These are phyloP conservation scores for Argyra leucocephala DNA, from an alignment of 2,888 invertebrate genomes.

Conservation along the genomic window DNA sequence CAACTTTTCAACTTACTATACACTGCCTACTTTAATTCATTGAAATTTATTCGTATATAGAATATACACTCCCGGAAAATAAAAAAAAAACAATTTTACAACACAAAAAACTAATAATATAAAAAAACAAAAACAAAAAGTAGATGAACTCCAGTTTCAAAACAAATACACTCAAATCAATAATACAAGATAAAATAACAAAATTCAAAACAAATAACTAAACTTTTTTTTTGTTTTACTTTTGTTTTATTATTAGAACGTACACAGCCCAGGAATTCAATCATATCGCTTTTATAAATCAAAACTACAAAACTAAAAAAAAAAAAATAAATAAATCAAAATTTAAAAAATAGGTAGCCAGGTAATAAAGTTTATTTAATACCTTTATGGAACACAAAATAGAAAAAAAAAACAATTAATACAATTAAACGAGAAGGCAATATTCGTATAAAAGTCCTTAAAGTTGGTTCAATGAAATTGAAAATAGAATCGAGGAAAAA, in stretches of 20 bases:
- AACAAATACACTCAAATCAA: not conserved
- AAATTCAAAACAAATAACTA: not conserved
- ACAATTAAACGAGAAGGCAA: not conserved
- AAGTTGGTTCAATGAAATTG: not conserved
- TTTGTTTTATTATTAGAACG: no score
- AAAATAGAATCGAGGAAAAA: no score
- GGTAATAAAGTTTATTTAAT: constrained; percentile 1
- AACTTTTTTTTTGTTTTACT: not conserved
- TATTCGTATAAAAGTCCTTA: not conserved
- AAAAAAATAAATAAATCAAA: not conserved
- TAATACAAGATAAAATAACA: not conserved
- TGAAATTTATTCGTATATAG: no score
- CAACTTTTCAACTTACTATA: no score
- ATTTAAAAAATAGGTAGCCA: constrained; percentile 4
- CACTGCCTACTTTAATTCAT: no score
- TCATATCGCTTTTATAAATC: no score
- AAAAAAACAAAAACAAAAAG: not conserved
- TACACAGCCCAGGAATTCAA: no score
- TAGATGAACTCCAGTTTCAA: not conserved
- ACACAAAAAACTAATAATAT: not conserved
- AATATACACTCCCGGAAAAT: no score
- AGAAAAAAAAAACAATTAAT: not conserved
- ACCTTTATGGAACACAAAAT: not conserved
- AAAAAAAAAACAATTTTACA: no score
- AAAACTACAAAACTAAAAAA: no score